Evolutionary conservation across 37 sponge, comb jelly and placozoan genomes (phyloP).

Genomic region (Theonella swinhoei): DNA sequence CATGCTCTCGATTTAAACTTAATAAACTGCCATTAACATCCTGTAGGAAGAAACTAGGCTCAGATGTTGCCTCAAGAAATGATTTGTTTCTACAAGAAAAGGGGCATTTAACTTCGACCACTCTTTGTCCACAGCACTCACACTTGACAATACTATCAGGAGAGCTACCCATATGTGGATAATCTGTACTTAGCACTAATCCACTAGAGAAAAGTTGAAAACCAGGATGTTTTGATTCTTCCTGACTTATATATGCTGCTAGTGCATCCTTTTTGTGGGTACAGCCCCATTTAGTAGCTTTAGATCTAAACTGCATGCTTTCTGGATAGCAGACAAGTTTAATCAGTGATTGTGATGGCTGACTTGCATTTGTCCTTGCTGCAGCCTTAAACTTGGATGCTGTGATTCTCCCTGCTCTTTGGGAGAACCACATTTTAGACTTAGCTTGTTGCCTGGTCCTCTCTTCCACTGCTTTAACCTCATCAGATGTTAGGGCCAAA

Average conservation of each 20-base stretch:
- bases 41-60: constrained; percentile 40
- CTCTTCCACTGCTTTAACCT: constrained; percentile 45
- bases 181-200: constrained; percentile 21
- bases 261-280: constrained; percentile 37
- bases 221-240: constrained; percentile 18
- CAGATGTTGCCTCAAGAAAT: constrained; percentile 3
- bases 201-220: constrained; percentile 32
- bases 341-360: constrained; percentile 56
- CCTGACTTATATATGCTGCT: constrained; percentile 11
- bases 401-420: constrained; percentile 62
- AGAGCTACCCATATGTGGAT: constrained; percentile 37
- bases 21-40: constrained; percentile 9
- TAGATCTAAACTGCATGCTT: neutral
- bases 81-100: constrained; percentile 27
- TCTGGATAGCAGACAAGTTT: constrained; percentile 53
- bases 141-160: constrained; percentile 50
- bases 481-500: constrained; percentile 19
- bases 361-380: constrained; percentile 17
- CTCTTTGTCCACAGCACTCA: constrained; percentile 48
- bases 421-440: constrained; percentile 50
- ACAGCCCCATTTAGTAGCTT: constrained; percentile 41
- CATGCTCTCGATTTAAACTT: constrained; percentile 30
- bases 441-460: constrained; percentile 37
- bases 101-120: constrained; percentile 57
- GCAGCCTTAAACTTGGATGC: constrained; percentile 62